Base-by-base conservation (phyloP, 2,888 invertebrate species). In the Pachydiplax longipennis region DNA sequence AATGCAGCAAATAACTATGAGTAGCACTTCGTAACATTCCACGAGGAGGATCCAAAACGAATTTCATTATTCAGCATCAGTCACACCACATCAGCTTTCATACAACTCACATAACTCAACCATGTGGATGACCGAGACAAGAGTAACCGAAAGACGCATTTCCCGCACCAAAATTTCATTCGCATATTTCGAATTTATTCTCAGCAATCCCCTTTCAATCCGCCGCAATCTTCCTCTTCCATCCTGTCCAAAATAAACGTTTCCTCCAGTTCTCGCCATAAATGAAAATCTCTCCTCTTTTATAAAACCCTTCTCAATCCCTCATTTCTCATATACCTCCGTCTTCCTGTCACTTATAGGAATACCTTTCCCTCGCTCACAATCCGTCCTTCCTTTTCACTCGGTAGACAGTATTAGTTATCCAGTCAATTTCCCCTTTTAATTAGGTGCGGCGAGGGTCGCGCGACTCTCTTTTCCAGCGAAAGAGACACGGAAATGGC, bases 371-470 rank as follows among this genome's bases (percentile, higher is more conserved):
- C 83, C 61, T n/a, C n/a, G n/a, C 53, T 35, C 83, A 58, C 53
- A 25, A 35, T 35, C 83, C 58, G 15, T 5, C 83, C 83, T 4
- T 18, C 18, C 18, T 25, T 31, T 48, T 58, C 87, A 61, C 58
- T n/a, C n/a, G 65, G 61, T 37, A 65, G 61, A 61, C 87, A 61
- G 87, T 65, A 87, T 87, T 87, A 87, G 61, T 87, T 87, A 87
- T 87, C 87, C 87, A 87, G 87, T 87, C 87, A 87, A 87, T 87
- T 87, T 87, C 61, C 87, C 40, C 87, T 87, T 65, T 87, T 87
- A 87, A 87, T 87, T 87, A 87, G 87, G 87, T n/a, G 61, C 37
- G 87, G 87, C 31, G 35, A 58, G 83, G 83, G 58, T 35, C 53
- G 58, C 35, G 58, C 31, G 44, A 10, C 6, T 44, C 44, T 44